phyloP scores from a whole-genome alignment of 2,888 invertebrate species.

The Ichneumon xanthorius region DNA sequence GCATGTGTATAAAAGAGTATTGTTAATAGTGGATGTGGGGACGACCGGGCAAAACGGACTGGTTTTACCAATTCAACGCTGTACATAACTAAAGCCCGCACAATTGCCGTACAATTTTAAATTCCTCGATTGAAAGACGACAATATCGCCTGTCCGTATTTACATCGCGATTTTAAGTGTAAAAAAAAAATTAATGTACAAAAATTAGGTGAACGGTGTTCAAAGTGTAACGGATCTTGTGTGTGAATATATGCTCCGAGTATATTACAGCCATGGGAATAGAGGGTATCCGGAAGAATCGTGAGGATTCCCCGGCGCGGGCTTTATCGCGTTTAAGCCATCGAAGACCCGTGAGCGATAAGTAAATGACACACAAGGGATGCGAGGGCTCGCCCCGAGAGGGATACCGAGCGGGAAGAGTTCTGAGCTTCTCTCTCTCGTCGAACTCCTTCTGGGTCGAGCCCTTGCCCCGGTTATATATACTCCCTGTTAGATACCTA shows the following conservation, averaged over 20 bases:
- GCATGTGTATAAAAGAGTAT: too few relatives aligned
- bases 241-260: neutral
- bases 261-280: slow-evolving; percentile 8
- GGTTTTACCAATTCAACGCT: neutral
- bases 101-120: too few relatives aligned
- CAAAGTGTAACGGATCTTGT: neutral
- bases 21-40: neutral
- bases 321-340: slow-evolving; percentile 14
- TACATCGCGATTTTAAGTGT: too few relatives aligned
- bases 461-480: slow-evolving; percentile 29
- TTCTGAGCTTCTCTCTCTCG: neutral
- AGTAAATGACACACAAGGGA: slow-evolving; percentile 41
- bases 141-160: too few relatives aligned
- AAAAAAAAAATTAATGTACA: neutral
- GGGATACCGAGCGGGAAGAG: neutral
- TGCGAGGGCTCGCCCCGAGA: neutral
- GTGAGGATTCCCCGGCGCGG: slow-evolving; percentile 13
- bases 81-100: neutral
- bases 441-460: neutral
- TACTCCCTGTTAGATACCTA: slow-evolving; percentile 22
- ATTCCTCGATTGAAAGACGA: too few relatives aligned
- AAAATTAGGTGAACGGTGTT: neutral
- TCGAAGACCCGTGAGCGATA: slow-evolving; percentile 27
- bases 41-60: neutral
- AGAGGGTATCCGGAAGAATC: neutral